Evolutionary conservation across 2,888 invertebrate species (phyloP), one percentile per base, ranked within the genome.

Genomic region (Lissocephala sabroskyi): DNA sequence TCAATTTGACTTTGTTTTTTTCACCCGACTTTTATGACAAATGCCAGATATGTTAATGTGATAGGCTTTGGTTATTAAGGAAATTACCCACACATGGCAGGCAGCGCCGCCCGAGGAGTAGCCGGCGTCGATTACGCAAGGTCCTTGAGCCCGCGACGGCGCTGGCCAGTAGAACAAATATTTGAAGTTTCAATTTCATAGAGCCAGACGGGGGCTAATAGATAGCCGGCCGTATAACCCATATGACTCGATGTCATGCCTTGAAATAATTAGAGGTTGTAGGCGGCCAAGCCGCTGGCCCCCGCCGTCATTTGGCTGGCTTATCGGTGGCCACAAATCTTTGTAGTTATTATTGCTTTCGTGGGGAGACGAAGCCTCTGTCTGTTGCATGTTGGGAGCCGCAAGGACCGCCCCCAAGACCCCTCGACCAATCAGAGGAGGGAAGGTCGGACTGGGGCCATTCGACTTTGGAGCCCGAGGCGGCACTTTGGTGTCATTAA

Each of bases 211-310:
- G n/a, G n/a, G n/a, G n/a, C 54, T 63, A 71, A 67, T 66, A 57
- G 60, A 55, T 65, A 74, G n/a, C n/a, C 57, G 23, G 7, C 23
- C 23, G 49, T 45, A 50, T 60, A 65, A 33, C 36, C 30, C 30
- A 30, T 10, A 80, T 79, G 78, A 73, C 70, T 80, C 74, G 77
- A 80, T 81, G 80, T 79, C 82, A 82, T 80, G 82, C 75, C 75
- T 79, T 68, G 58, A 71, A 65, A 80, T 82, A 80, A 82, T 82
- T 80, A 79, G 71, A 70, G 70, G 67, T 73, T 62, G 58, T 53
- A 33, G 41, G 17, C 32, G 7, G 39, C 13, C 6, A 9, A 3
- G 7, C n/a, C 11, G 3, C 1, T 7, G 23, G n/a, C 4, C 17
- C 7, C 23, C 33, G 36, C 9, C n/a, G n/a, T n/a, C n/a, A n/a